Base-by-base conservation (phyloP, 2,113 vertebrate species). In the Pontoporia blainvillei region DNA sequence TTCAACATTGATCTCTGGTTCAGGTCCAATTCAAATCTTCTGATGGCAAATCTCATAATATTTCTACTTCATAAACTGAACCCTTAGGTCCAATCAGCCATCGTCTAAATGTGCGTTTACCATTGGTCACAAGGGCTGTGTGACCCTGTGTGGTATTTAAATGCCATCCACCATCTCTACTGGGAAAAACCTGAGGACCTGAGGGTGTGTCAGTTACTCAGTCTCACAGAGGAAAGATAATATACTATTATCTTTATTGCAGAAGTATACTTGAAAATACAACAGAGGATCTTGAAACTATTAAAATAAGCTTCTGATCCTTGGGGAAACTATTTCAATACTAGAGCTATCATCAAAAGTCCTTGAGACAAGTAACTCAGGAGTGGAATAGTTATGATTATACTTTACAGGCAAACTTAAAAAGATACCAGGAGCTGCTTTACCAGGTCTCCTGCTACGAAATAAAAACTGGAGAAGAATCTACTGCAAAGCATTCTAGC, bases 351-450 rank as follows among this genome's bases (percentile, higher is more conserved):
- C 66, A 76, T 97, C 83, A 96, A 72, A 96, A 96, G 57, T 97
- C 94, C 90, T 98, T 93, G 67, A 98, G 94, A 97, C 62, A 81
- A 85, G 84, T 87, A 92, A 97, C 46, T 21, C 27, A 84, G 93
- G 84, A 96, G 31, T 71, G 9, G 49, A 96, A 95, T 84, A 46
- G 78, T 90, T 90, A 87, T 90, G 59, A 97, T 95, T 84, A 86
- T 34, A 95, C 86, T 97, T 91, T 93, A 86, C 13, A 96, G 95
- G 79, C 13, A 84, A 95, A 93, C 95, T 91, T 92, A 67, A 86
- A 86, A 85, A 34, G 73, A 25, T 91, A 84, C 12, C 41, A 86
- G 79, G n/a, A 87, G 5, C 52, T 87, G 34, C 52, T 79, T 89
- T 91, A 87, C 64, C 71, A 85, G 36, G 27, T 75, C 44, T 34